Percentiles rank a stretch among this genome's conserved stretches.
Conservation (phyloP, 2,797 vertebrate genomes). For the Hozukius guyotensis region DNA sequence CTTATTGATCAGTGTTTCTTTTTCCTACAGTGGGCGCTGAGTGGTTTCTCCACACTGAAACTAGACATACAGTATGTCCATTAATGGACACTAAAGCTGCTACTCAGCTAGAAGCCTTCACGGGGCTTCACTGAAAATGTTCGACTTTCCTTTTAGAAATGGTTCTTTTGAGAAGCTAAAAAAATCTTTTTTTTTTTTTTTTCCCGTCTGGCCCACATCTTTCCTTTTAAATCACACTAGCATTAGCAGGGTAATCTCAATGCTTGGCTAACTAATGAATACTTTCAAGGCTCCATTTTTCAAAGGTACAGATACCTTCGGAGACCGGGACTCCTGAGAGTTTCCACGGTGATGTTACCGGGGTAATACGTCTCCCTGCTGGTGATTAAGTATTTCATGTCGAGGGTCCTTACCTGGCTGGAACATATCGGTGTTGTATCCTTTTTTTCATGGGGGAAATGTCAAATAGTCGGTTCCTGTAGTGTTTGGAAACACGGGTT, state of each 20-base stretch:
- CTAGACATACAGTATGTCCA: constrained; percentile 26
- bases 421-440: constrained; percentile 26
- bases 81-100: constrained; percentile 47
- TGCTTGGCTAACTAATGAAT: constrained; percentile 65
- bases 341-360: constrained; percentile 43
- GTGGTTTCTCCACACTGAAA: constrained; percentile 30
- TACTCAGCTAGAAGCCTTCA: constrained; percentile 18
- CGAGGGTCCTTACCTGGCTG: constrained; percentile 36
- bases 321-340: constrained; percentile 62
- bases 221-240: constrained; percentile 42
- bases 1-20: constrained; percentile 72
- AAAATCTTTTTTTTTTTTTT: background rate
- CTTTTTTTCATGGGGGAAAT: constrained; percentile 25
- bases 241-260: constrained; percentile 60
- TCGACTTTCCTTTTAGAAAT: constrained; percentile 20
- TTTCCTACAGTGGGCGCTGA: constrained; percentile 56
- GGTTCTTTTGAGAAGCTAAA: constrained; percentile 18
- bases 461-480: constrained; percentile 17
- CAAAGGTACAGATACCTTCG: constrained; percentile 59
- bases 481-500: background rate
- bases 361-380: constrained; percentile 42
- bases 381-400: constrained; percentile 52
- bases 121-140: background rate
- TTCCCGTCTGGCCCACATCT: constrained; percentile 36
- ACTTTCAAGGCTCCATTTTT: constrained; percentile 65